Base-by-base conservation (phyloP, 2,113 vertebrate genomes). In the Ochotona curzoniae region DNA sequence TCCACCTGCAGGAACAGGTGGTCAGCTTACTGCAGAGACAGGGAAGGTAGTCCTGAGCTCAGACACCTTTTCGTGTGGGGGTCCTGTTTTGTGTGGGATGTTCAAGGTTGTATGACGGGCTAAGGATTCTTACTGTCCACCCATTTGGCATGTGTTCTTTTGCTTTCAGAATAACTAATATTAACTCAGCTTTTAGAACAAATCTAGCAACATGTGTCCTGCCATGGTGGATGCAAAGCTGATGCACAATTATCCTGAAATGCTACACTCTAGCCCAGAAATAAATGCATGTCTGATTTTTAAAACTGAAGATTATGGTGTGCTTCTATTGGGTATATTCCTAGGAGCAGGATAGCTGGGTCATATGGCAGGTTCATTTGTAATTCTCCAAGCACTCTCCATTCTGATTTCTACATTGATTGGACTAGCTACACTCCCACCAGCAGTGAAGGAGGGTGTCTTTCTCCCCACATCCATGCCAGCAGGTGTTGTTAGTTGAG, bases 81-180 rank as follows among this genome's bases (percentile, higher is more conserved):
- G 54, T 18, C 5, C 14, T 57, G 17, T 18, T n/a, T 75, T 49
- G 20, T 11, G 7, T 9, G 44, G 47, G 32, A 1, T 4, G 17
- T 66, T 49, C 13, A 4, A 61, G 15, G 7, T 0, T 28, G 47
- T 51, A 8, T 14, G 76, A 28, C 32, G 20, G 80, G 20, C 20
- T 18, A 11, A 82, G n/a, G 5, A 91, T 51, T 21, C 47, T 57
- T 18, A 66, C 5, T 13, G 17, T n/a, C 51, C 61, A 4, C 26
- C 6, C 25, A 26, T 35, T 18, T 67, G n/a, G 8, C 15, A 26
- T 20, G 17, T 3, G 69, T 0, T 0, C 8, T 25, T 64, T 63
- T 49, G 69, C 23, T 51, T 60, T 79, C 8, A 54, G 17, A 61
- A 54, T 23, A 57, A 35, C 63, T 73, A 44, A 11, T 26, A 4